Evolutionary conservation across 2,113 vertebrate species (phyloP), one percentile per base, ranked within the genome.

Genomic region (Xiphophorus maculatus): DNA sequence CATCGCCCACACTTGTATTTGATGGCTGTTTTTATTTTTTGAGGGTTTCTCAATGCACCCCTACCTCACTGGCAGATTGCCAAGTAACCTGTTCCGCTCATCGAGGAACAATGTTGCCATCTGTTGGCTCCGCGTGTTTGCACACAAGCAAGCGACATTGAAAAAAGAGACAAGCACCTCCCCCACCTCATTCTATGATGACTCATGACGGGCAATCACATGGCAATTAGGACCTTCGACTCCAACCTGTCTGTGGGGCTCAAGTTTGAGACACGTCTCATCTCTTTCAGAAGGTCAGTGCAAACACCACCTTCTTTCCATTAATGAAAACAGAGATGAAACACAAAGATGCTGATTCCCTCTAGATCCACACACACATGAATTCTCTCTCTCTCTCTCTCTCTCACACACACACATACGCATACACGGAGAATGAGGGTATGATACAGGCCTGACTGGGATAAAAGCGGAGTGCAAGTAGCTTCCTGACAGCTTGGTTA

Each of bases 101-200:
- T 40, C 69, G 40, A 93, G 86, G 92, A 84, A 88, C 91, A 93
- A 94, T 91, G 91, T 93, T 94, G 93, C 94, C 94, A 94, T 93
- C 94, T 94, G 91, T 94, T 94, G 93, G 92, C 87, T 66, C 69
- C n/a, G 1, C 27, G 76, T 78, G 80, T 85, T 86, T 89, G 76
- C 84, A 84, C 84, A 84, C 76, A 79, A 58, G 74, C 15, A 22
- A 30, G 54, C 11, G 30, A 61, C 77, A 66, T 1, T 74, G 81
- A 70, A 88, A 5, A 81, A 44, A 11, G 51, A 58, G 3, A 2
- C 22, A 10, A n/a, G 51, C 51, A 10, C 51, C 51, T n/a, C 51
- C 25, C 25, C 25, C 51, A 58, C 51, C 69, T 79, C 60, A 6
- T 77, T 60, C 76, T 30, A 61, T 30, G 78, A 89, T 90, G 91